Conservation (phyloP, 1,140 invertebrate species). For the Temnothorax nylanderi region DNA sequence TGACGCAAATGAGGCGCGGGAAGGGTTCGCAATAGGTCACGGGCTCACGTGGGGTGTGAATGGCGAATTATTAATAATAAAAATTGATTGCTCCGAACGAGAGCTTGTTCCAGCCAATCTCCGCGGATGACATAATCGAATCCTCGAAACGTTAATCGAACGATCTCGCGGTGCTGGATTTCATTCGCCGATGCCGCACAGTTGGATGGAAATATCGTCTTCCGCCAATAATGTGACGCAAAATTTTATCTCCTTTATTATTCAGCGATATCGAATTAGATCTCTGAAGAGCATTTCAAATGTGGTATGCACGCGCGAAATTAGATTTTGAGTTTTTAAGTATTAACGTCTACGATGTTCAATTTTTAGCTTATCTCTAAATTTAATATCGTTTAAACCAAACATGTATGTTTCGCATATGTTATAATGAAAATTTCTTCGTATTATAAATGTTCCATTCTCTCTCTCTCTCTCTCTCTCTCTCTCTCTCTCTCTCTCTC, state of each 20-base stretch:
- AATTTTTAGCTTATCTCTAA: neutral
- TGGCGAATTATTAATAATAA: slow-evolving; percentile 78
- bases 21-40: slow-evolving; percentile 74
- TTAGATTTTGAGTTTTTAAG: neutral
- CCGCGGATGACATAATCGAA: slow-evolving; percentile 57
- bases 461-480: too few species aligned
- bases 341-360: neutral
- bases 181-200: neutral
- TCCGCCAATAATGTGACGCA: neutral
- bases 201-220: neutral
- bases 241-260: neutral
- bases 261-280: neutral
- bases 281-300: neutral
- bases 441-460: neutral
- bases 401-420: neutral
- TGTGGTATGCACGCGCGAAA: neutral
- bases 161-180: slow-evolving; percentile 24
- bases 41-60: slow-evolving; percentile 75
- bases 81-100: slow-evolving; percentile 75
- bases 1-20: slow-evolving; percentile 66
- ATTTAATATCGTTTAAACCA: neutral
- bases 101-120: slow-evolving; percentile 68
- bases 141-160: slow-evolving; percentile 35
- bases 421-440: neutral
- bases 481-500: neutral